Percentiles rank a stretch among this genome's conserved stretches.
Evolutionary conservation across 30 jellyfish, hydroid and myxozoan species (phyloP).

Genomic region (Rhopilema esculentum): DNA sequence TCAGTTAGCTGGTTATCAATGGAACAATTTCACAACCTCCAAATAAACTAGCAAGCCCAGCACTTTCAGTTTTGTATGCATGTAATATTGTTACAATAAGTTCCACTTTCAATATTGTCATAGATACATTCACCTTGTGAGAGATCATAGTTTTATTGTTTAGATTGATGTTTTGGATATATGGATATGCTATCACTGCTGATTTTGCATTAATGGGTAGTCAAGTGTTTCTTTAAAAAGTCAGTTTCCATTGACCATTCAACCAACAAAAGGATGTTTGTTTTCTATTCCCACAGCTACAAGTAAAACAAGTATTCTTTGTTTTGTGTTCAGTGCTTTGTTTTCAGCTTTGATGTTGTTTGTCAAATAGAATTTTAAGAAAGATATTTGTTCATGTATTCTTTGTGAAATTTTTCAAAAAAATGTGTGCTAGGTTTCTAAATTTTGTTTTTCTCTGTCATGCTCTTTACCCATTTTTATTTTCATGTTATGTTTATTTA

Average conservation of each 20-base stretch:
- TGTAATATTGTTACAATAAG: too few species aligned
- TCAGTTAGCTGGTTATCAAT: not conserved
- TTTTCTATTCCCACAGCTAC: not conserved
- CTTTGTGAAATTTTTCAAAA: not conserved
- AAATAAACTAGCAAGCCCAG: not conserved
- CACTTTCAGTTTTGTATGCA: not conserved
- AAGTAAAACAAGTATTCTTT: not conserved
- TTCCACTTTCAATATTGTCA: not conserved
- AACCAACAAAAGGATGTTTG: not conserved
- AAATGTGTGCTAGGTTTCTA: not conserved
- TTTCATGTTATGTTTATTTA: too few species aligned
- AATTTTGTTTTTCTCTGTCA: not conserved
- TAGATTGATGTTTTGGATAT: not conserved
- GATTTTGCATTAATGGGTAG: too few species aligned
- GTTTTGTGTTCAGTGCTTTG: not conserved
- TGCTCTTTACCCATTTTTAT: not conserved
- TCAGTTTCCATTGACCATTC: too few species aligned
- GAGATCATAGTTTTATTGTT: not conserved
- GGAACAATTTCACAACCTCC: not conserved
- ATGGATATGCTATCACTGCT: too few species aligned
- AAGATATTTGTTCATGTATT: not conserved
- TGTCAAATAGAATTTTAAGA: not conserved
- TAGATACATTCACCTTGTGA: not conserved
- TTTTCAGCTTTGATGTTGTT: not conserved
- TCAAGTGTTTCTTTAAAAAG: too few species aligned